Evolutionary conservation across 2,113 vertebrate genomes (phyloP).

Genomic region (Daphoenositta chrysoptera): DNA sequence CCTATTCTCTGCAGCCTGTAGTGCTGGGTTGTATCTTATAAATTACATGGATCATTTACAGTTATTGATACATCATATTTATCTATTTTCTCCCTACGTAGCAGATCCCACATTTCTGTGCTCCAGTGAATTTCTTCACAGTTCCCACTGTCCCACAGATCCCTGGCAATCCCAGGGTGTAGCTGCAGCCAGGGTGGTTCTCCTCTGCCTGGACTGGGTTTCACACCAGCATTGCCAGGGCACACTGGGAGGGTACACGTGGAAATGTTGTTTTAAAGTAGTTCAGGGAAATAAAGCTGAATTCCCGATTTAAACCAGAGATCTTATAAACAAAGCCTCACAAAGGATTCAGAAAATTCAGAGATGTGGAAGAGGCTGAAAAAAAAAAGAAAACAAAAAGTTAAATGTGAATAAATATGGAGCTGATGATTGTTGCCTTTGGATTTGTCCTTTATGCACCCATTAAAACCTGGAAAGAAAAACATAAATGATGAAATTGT

Average conservation of each 20-base stretch:
- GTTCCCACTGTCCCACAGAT: fast-evolving
- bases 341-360: not conserved
- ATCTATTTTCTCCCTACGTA: not conserved
- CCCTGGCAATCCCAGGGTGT: not conserved
- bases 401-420: not conserved
- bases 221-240: not conserved
- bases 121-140: not conserved
- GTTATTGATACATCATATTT: not conserved
- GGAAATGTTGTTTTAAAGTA: not conserved
- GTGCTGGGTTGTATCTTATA: not conserved
- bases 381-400: not conserved
- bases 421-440: not conserved
- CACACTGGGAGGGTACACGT: fast-evolving
- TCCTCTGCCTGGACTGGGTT: not conserved
- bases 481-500: not conserved
- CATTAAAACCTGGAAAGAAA: not conserved
- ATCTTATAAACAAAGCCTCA: not conserved
- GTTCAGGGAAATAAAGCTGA: not conserved
- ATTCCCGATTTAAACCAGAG: not conserved
- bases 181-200: not conserved
- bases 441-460: not conserved
- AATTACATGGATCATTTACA: not conserved
- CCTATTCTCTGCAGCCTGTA: not conserved
- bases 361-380: too few relatives aligned
- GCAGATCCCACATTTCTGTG: not conserved